phyloP scores from a whole-genome alignment of 2,797 vertebrate species.

The Anguilla marmorata region DNA sequence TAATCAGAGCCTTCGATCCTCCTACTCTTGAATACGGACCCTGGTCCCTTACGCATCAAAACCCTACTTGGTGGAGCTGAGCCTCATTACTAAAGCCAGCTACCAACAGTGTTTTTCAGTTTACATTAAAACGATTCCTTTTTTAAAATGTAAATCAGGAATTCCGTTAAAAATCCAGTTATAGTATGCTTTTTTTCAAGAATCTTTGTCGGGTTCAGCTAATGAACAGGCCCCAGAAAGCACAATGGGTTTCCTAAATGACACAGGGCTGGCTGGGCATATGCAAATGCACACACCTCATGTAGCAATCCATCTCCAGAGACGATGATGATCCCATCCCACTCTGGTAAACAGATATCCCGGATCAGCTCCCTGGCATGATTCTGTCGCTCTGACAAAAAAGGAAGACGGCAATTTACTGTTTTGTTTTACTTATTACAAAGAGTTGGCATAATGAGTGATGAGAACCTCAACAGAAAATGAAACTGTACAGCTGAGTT shows the following conservation, averaged over 20 bases:
- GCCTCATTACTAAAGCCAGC: background rate
- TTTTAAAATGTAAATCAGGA: background rate
- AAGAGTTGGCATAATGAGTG: background rate
- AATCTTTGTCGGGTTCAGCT: background rate
- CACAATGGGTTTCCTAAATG: background rate
- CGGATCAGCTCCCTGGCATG: slow-evolving; percentile 87
- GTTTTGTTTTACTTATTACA: background rate
- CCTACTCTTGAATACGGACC: background rate
- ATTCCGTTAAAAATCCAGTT: background rate
- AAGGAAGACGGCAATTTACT: background rate
- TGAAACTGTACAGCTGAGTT: background rate
- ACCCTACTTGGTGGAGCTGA: background rate
- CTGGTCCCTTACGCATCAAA: background rate
- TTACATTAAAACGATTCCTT: background rate
- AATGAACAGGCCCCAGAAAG: background rate
- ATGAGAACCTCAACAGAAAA: background rate
- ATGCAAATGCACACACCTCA: slow-evolving; percentile 69
- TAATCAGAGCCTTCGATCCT: background rate
- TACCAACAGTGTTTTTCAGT: background rate
- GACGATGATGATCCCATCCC: slow-evolving; percentile 87
- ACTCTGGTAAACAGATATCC: slow-evolving; percentile 80
- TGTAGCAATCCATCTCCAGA: slow-evolving; percentile 89
- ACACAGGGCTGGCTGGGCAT: background rate
- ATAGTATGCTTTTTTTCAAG: background rate
- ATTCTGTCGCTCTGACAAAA: slow-evolving; percentile 78